Evolutionary conservation across 2,113 vertebrate species (phyloP).

Genomic region (Lanius collurio): DNA sequence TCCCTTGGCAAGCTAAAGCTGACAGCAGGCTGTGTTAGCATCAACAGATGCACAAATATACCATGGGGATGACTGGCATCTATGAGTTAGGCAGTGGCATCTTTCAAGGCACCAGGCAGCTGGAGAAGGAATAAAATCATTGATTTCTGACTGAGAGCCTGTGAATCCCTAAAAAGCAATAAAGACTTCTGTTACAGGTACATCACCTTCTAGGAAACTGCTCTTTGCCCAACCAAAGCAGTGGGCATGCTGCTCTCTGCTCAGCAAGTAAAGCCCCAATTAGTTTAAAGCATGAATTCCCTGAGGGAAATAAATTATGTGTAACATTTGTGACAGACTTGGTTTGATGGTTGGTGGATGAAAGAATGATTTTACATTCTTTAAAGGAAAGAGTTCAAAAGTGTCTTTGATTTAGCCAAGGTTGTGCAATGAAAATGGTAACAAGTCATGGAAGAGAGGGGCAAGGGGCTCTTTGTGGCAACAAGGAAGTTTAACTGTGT

Average conservation of each 20-base stretch:
- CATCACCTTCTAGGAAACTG: not conserved
- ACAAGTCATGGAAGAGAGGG: not conserved
- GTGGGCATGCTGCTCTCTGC: not conserved
- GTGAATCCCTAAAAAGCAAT: not conserved
- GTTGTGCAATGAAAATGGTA: not conserved
- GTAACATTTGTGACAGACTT: not conserved
- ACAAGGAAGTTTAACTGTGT: not conserved
- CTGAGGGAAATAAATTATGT: not conserved
- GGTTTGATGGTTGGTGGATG: not conserved
- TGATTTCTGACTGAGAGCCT: not conserved
- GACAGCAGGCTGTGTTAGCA: not conserved
- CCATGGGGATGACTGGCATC: rapidly evolving
- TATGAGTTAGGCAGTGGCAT: not conserved
- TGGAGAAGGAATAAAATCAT: not conserved
- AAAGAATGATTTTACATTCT: not conserved
- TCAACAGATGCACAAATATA: rapidly evolving
- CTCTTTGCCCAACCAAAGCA: not conserved
- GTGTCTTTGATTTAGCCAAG: not conserved
- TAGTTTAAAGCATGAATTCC: not conserved
- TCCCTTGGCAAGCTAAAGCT: not conserved
- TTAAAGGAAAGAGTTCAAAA: not conserved
- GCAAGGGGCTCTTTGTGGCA: not conserved
- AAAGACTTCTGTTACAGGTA: rapidly evolving
- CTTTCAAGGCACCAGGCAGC: not conserved
- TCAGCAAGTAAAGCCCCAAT: not conserved